Base-by-base conservation (phyloP, 64 coral and sea anemone genomes). In the Catalaphyllia jardinei region DNA sequence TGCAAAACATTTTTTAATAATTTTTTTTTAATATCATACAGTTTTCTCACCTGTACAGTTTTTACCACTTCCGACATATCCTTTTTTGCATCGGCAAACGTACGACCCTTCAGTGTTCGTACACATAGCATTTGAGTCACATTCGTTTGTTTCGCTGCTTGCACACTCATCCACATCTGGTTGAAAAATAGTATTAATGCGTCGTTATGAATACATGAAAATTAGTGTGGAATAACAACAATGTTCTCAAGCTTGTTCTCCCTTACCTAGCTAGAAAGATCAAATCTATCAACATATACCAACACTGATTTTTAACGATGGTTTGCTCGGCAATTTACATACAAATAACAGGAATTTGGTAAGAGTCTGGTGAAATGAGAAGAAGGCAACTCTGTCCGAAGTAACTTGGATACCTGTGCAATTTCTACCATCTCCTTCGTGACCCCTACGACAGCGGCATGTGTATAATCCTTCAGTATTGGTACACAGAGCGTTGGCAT, bases 161-260 rank as follows among this genome's bases (percentile, higher is more conserved):
- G 33, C 18, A 27, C 89, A 91, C 60, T 91, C 89, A n/a, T 91
- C 51, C 13, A 74, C 51, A 67, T 91, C 89, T 91, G 59, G 1
- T 52, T 33, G 71, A 57, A 57, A 14, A 46, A 46, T 46, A 46
- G 6, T 5, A 46, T 5, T 46, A 46, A 46, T 8, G 42, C 42
- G 42, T 46, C 42, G 42, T 46, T 5, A 46, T 46, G 0, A 46
- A 46, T 46, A 46, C 6, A 46, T 46, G 42, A 46, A 46, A 46
- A 5, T 4, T 46, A 46, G 42, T 8, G 42, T 46, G 42, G 42
- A 46, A 46, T 46, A 46, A 46, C 42, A 46, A 46, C 4, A 46
- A 46, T 46, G 42, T 46, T 46, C 42, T 46, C 5, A 46, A 46
- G 42, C 6, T 46, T 46, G 42, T 46, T 46, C 42, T 5, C 42